Evolutionary conservation across 2,888 invertebrate genomes (phyloP).

Genomic region (Trissolcus japonicus): DNA sequence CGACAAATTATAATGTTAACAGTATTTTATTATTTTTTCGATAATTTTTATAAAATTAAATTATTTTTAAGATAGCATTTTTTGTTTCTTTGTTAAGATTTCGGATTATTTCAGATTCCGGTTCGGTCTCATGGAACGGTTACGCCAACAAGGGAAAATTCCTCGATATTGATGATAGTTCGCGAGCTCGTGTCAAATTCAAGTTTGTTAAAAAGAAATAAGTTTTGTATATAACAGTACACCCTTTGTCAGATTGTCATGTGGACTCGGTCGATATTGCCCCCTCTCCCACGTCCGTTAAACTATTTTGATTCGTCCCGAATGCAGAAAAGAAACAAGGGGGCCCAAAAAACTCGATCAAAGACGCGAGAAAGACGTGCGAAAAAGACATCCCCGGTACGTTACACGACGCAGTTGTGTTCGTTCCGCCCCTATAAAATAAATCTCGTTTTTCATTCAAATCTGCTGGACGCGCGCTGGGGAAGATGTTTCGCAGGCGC

Average conservation of each 20-base stretch:
- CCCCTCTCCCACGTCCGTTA: slow-evolving; percentile 40
- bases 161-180: too few species aligned
- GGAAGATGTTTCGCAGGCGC: slow-evolving; percentile 41
- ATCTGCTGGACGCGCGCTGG: slow-evolving; percentile 33
- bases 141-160: too few species aligned
- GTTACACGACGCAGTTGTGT: slow-evolving; percentile 64
- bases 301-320: slow-evolving; percentile 61
- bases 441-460: slow-evolving; percentile 75
- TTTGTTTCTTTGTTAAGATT: too few species aligned
- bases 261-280: slow-evolving; percentile 8
- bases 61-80: too few species aligned
- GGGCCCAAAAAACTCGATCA: slow-evolving; percentile 58
- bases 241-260: slow-evolving; percentile 53
- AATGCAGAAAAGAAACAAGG: slow-evolving; percentile 45
- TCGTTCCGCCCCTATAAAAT: slow-evolving; percentile 64
- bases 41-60: too few species aligned
- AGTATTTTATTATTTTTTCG: too few species aligned
- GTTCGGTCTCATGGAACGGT: too few species aligned
- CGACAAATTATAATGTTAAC: too few species aligned
- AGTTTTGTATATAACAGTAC: slow-evolving; percentile 56
- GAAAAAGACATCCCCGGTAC: slow-evolving; percentile 58
- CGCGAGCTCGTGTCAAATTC: too few species aligned
- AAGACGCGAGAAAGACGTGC: slow-evolving; percentile 34
- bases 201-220: slow-evolving; percentile 38
- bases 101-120: too few species aligned